phyloP scores from a whole-genome alignment of 2,113 vertebrate genomes.

The Neogale vison region DNA sequence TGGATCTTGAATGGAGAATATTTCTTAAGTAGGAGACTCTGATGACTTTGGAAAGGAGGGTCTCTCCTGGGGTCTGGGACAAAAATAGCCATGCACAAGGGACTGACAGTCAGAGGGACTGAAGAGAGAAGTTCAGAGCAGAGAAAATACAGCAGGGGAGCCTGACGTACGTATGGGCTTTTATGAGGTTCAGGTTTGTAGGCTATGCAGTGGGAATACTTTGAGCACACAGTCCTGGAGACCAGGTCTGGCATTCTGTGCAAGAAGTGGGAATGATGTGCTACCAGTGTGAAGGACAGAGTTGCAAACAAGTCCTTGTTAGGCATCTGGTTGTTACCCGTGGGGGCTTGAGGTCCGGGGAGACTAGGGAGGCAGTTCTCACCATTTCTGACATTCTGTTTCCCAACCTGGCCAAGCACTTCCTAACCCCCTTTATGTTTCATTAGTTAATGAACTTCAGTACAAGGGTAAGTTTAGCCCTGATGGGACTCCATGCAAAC shows the following conservation, averaged over 20 bases:
- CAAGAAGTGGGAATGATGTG: not conserved
- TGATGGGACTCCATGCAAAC: not conserved
- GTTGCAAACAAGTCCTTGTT: not conserved
- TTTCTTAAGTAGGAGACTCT: not conserved
- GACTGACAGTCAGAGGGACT: not conserved
- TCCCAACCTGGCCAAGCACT: not conserved
- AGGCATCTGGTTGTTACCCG: too few relatives aligned
- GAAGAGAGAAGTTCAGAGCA: not conserved
- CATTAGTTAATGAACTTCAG: not conserved
- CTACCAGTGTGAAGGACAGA: not conserved
- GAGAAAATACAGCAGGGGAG: not conserved
- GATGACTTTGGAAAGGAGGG: not conserved
- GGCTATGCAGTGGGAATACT: rapidly evolving
- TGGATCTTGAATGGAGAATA: not conserved
- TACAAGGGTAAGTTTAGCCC: not conserved
- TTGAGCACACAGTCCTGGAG: not conserved
- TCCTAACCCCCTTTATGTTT: not conserved
- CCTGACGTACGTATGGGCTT: rapidly evolving
- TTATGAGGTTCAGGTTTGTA: not conserved
- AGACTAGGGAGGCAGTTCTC: not conserved
- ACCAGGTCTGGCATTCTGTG: not conserved
- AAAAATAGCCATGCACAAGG: not conserved
- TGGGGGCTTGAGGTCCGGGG: not conserved
- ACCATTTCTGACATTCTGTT: not conserved
- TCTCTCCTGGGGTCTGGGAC: not conserved